These are phyloP conservation scores for Heptranchias perlo DNA, from an alignment of 2,113 vertebrate species.

Conservation along the genomic window DNA sequence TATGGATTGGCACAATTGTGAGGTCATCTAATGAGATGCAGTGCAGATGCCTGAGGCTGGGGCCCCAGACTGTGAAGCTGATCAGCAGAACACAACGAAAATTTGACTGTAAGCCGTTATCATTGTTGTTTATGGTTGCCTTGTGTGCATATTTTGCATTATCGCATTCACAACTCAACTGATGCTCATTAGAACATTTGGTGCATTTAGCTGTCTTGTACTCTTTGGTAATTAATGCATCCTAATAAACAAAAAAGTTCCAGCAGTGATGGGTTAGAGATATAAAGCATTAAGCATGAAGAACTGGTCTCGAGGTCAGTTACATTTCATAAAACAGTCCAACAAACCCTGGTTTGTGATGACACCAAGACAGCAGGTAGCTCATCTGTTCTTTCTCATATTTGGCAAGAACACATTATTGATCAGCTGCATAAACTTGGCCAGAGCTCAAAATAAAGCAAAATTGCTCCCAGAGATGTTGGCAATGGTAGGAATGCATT, in stretches of 20 bases:
- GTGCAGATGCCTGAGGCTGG: background rate
- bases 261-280: background rate
- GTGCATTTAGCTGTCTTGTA: background rate
- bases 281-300: background rate
- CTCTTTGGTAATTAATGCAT: background rate
- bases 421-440: background rate
- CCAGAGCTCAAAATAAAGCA: background rate
- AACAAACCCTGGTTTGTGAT: background rate
- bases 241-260: background rate
- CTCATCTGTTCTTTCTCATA: background rate
- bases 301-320: background rate
- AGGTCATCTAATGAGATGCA: background rate
- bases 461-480: background rate
- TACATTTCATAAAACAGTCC: background rate
- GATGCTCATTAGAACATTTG: background rate
- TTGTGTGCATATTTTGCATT: background rate
- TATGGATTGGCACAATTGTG: background rate
- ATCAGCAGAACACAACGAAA: too few relatives aligned
- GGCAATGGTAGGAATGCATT: background rate
- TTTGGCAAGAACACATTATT: background rate
- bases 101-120: background rate
- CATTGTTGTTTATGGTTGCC: background rate
- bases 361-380: background rate
- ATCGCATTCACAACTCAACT: background rate
- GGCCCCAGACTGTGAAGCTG: background rate